These are phyloP conservation scores for Crotophaga sulcirostris DNA, from an alignment of 2,113 vertebrate genomes.

Conservation along the genomic window DNA sequence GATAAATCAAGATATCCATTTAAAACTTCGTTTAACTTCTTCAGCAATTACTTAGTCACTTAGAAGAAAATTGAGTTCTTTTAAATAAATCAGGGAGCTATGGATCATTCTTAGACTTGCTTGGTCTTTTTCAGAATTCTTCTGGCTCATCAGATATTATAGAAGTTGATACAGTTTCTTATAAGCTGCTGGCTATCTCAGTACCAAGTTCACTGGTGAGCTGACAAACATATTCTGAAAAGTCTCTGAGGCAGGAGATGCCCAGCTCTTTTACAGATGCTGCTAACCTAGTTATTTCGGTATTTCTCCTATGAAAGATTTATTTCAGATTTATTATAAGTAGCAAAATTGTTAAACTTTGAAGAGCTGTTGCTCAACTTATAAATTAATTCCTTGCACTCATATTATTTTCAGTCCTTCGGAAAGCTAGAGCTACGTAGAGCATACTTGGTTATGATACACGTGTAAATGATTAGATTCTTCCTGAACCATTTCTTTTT, in stretches of 20 bases:
- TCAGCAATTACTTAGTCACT: not conserved
- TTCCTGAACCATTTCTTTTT: not conserved
- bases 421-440: not conserved
- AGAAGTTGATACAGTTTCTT: not conserved
- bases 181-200: not conserved
- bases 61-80: not conserved
- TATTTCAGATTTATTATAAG: not conserved
- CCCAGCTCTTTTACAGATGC: not conserved
- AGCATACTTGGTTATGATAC: not conserved
- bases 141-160: not conserved
- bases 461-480: not conserved
- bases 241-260: not conserved
- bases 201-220: not conserved
- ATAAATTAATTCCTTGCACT: not conserved
- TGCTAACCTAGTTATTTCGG: not conserved
- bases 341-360: not conserved
- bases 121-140: not conserved
- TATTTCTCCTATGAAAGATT: not conserved
- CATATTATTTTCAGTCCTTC: not conserved
- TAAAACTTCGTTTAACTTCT: not conserved
- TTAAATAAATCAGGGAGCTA: not conserved
- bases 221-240: not conserved
- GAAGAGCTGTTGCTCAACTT: not conserved
- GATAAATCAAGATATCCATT: not conserved
- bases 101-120: not conserved